phyloP scores from a whole-genome alignment of 1,140 invertebrate species.

The Grapholita molesta region DNA sequence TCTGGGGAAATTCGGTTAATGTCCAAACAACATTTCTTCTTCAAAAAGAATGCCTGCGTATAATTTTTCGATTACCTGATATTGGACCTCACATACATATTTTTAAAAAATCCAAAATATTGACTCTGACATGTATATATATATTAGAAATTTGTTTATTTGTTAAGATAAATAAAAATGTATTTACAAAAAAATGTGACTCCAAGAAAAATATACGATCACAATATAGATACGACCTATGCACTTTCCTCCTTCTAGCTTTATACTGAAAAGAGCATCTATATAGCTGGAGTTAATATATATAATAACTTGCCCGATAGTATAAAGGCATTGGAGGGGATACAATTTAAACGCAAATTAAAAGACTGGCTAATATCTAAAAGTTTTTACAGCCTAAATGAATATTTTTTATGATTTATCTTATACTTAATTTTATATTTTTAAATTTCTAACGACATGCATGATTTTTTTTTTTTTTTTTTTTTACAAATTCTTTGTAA shows the following conservation, averaged over 20 bases:
- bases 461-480: no score
- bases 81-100: neutral
- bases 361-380: neutral
- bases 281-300: neutral
- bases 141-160: neutral
- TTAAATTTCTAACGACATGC: no score
- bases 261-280: no score
- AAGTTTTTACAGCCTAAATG: neutral
- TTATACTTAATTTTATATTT: no score
- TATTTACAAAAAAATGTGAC: neutral
- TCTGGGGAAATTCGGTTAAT: neutral
- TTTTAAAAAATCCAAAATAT: neutral
- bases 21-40: neutral
- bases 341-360: neutral
- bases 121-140: neutral
- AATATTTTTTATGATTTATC: no score
- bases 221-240: neutral
- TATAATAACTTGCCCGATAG: neutral
- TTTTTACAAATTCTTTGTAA: no score
- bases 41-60: neutral
- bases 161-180: neutral
- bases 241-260: neutral
- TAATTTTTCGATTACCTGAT: neutral
- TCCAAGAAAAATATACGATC: neutral
- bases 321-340: neutral